Percentiles rank a stretch among this genome's conserved stretches.
Conservation (phyloP, 2,113 vertebrate species). For the Polypterus bichir region DNA sequence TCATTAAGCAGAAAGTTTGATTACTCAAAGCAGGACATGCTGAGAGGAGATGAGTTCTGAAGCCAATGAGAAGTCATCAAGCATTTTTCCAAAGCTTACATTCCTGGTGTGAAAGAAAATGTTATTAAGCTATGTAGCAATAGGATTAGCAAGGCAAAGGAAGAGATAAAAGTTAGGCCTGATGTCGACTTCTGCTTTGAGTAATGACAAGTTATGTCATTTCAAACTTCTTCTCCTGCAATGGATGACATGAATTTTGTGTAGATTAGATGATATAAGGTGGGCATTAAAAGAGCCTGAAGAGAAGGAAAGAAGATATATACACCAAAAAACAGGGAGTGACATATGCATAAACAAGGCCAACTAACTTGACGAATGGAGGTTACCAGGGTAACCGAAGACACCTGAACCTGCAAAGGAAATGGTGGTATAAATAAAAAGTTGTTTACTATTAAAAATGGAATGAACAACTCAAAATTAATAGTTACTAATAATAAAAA, state of each 20-base stretch:
- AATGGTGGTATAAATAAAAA: constrained; percentile 68
- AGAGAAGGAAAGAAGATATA: constrained; percentile 47
- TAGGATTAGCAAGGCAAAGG: constrained; percentile 56
- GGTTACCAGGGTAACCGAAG: constrained; percentile 86
- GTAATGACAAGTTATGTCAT: constrained; percentile 63
- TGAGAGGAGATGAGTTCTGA: constrained; percentile 63
- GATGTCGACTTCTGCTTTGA: constrained; percentile 68
- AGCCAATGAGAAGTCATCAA: constrained; percentile 75
- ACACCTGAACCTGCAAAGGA: constrained; percentile 87
- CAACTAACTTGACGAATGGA: constrained; percentile 94
- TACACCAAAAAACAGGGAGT: constrained; percentile 58
- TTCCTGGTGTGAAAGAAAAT: constrained; percentile 64
- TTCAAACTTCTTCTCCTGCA: constrained; percentile 68
- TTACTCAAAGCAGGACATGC: constrained; percentile 94
- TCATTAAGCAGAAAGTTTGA: constrained; percentile 69
- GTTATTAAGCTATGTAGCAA: constrained; percentile 56
- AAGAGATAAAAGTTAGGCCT: constrained; percentile 51
- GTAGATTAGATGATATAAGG: constrained; percentile 59
- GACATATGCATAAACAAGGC: constrained; percentile 79
- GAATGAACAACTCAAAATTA: constrained; percentile 46
- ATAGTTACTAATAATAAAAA: constrained; percentile 3
- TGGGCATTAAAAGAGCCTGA: constrained; percentile 49
- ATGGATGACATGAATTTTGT: constrained; percentile 65
- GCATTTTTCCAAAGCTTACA: constrained; percentile 59
- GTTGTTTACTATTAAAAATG: constrained; percentile 46